Evolutionary conservation across 2,888 invertebrate genomes (phyloP).

Genomic region (Orthonevra nobilis): DNA sequence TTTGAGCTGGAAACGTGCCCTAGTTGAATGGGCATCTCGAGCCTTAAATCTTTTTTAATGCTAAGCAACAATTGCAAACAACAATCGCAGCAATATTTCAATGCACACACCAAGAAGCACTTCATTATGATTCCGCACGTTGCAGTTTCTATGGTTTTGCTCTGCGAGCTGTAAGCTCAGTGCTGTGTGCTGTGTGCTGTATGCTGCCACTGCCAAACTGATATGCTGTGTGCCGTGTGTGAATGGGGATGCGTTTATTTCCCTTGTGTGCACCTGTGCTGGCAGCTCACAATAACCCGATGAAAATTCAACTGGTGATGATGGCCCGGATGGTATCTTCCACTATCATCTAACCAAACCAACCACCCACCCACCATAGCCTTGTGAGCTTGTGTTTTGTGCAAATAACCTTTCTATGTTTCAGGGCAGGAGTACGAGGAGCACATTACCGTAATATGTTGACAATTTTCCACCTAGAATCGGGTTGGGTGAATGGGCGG

Average conservation of each 20-base stretch:
- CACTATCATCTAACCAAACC: too few species aligned
- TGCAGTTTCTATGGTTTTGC: not conserved
- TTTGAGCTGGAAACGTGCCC: constrained; percentile 48
- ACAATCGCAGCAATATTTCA: constrained; percentile 62
- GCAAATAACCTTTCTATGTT: constrained; percentile 48
- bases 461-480: constrained; percentile 57
- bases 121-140: constrained; percentile 56
- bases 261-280: constrained; percentile 29
- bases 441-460: constrained; percentile 70
- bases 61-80: constrained; percentile 62
- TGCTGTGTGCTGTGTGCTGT: not conserved
- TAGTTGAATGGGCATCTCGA: constrained; percentile 40
- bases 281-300: constrained; percentile 48
- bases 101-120: constrained; percentile 59
- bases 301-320: constrained; percentile 69
- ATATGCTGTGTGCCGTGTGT: not conserved
- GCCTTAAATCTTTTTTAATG: not conserved
- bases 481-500: not conserved
- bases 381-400: constrained; percentile 32
- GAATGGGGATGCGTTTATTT: not conserved
- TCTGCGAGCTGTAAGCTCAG: not conserved
- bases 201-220: not conserved
- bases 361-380: constrained; percentile 26
- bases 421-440: constrained; percentile 25
- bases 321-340: constrained; percentile 57